Evolutionary conservation across 2,797 vertebrate genomes (phyloP).

Genomic region (Helicolenus hilgendorfi): DNA sequence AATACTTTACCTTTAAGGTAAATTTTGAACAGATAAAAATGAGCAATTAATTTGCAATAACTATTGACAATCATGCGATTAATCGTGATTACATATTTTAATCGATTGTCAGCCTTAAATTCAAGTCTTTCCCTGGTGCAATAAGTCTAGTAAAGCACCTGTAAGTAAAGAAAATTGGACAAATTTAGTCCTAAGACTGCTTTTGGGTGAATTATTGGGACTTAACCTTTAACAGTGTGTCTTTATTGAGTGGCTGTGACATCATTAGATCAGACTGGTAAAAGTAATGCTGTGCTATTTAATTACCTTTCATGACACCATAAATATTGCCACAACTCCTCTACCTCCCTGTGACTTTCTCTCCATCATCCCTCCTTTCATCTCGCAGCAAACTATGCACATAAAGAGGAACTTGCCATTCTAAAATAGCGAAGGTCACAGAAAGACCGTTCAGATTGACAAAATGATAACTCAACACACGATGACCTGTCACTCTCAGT

Average conservation of each 20-base stretch:
- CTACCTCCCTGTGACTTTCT: background rate
- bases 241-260: conserved; percentile 52
- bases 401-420: conserved; percentile 41
- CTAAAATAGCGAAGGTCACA: conserved; percentile 56
- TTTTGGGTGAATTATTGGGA: conserved; percentile 36
- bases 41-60: too few relatives aligned
- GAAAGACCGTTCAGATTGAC: conserved; percentile 35
- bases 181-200: background rate
- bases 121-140: background rate
- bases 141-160: background rate
- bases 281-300: conserved; percentile 47
- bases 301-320: conserved; percentile 64
- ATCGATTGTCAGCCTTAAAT: background rate
- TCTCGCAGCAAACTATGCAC: conserved; percentile 9
- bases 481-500: conserved; percentile 20
- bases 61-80: too few relatives aligned
- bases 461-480: conserved; percentile 32
- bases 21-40: too few relatives aligned
- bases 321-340: conserved; percentile 55
- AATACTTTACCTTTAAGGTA: too few relatives aligned
- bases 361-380: conserved; percentile 31
- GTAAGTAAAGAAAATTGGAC: background rate
- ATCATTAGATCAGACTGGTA: conserved; percentile 56
- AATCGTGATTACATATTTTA: too few relatives aligned
- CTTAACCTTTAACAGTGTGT: conserved; percentile 35